Percentiles rank a stretch among this genome's conserved stretches.
These are phyloP conservation scores for Lichenostomus cassidix DNA, from an alignment of 2,113 vertebrate species.

Conservation along the genomic window DNA sequence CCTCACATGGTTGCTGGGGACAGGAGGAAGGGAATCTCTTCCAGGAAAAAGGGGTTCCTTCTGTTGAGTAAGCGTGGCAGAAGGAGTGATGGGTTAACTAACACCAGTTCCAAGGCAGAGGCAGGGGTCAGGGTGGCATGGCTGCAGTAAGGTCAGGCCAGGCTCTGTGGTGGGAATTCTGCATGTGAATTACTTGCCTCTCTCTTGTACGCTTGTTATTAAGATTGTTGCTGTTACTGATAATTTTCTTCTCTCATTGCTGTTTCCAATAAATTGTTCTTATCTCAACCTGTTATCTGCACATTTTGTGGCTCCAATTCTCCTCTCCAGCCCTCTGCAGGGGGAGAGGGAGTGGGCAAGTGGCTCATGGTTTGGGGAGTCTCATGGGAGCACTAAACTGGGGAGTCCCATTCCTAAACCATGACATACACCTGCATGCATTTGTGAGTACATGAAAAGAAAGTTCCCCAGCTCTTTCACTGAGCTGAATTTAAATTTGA, in stretches of 20 bases:
- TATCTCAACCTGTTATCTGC: background rate
- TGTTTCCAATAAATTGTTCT: background rate
- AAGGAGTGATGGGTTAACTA: fast-evolving
- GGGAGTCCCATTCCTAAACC: background rate
- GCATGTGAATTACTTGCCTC: background rate
- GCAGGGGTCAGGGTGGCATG: background rate
- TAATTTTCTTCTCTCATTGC: background rate
- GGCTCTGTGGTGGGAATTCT: background rate
- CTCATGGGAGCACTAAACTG: background rate
- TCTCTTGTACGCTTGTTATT: background rate
- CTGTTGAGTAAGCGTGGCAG: background rate
- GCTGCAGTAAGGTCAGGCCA: background rate
- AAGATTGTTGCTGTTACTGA: background rate
- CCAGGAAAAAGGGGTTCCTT: background rate
- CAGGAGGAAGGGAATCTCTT: background rate
- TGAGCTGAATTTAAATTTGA: background rate
- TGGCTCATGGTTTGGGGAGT: background rate
- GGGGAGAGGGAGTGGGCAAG: background rate
- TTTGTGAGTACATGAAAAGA: background rate
- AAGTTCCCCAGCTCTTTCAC: background rate
- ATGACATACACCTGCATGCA: fast-evolving
- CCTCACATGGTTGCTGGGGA: fast-evolving
- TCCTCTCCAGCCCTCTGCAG: background rate
- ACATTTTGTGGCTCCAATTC: background rate
- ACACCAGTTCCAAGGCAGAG: background rate